phyloP scores from a whole-genome alignment of 2,888 invertebrate genomes.

The Drosophila acutilabella region DNA sequence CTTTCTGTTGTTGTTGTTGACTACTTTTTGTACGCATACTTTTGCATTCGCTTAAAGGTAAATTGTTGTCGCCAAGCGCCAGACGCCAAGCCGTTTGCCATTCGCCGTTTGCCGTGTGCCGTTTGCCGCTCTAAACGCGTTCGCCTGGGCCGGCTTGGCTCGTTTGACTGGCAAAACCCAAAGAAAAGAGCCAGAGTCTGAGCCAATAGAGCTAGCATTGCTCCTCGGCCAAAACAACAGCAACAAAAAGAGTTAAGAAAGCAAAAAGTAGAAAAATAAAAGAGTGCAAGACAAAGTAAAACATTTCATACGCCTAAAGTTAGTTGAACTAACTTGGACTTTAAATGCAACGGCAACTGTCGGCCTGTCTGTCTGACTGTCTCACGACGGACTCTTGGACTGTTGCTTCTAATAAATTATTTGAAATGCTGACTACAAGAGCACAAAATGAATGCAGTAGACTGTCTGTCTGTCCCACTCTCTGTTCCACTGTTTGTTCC shows the following conservation, averaged over 20 bases:
- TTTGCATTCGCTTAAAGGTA: constrained; percentile 80
- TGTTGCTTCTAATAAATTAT: constrained; percentile 78
- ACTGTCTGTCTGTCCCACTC: constrained; percentile 11
- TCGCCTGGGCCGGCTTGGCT: constrained; percentile 76
- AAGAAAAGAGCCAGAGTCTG: constrained; percentile 31
- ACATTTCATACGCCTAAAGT: constrained; percentile 68
- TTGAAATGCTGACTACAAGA: constrained; percentile 75
- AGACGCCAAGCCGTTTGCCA: constrained; percentile 29
- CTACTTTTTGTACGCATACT: constrained; percentile 58
- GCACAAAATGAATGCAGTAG: constrained; percentile 31
- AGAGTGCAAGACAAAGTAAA: constrained; percentile 48
- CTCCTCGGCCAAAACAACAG: constrained; percentile 11
- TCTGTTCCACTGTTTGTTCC: neutral
- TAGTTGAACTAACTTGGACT: constrained; percentile 22
- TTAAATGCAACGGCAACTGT: constrained; percentile 28
- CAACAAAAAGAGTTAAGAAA: constrained; percentile 13
- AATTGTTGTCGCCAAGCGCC: constrained; percentile 79
- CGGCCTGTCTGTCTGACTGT: constrained; percentile 5
- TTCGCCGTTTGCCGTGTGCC: constrained; percentile 11
- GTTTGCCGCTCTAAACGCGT: constrained; percentile 59
- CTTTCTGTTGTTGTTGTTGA: constrained; percentile 35
- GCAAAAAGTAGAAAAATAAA: constrained; percentile 24
- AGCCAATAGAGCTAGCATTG: constrained; percentile 21
- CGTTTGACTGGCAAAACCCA: constrained; percentile 70
- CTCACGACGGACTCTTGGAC: constrained; percentile 36